A percentile compares a stretch with the other conserved stretches of the same genome.
Conservation (phyloP, 1,140 invertebrate species). For the Ceratitis capitata region DNA sequence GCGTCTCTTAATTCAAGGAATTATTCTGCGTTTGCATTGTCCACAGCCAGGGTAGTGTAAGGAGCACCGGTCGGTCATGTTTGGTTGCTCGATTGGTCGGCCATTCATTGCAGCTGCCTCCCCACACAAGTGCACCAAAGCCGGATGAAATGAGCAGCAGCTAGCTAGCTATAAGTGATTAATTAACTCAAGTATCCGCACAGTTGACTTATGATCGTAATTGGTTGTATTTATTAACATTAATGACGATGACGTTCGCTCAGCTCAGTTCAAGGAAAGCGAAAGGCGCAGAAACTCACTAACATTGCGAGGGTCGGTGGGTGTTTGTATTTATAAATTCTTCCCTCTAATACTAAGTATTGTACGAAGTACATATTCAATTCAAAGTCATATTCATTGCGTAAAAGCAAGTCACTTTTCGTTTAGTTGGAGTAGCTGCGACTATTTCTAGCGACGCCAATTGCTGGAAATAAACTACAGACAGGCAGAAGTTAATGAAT, state of each 20-base stretch:
- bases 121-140: no score
- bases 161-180: background rate
- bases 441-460: background rate
- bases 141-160: no score
- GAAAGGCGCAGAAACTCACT: background rate
- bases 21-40: background rate
- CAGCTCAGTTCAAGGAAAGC: conserved; percentile 21
- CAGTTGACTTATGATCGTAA: conserved; percentile 38
- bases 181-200: conserved; percentile 37
- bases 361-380: background rate
- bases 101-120: background rate
- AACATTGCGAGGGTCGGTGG: background rate
- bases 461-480: background rate
- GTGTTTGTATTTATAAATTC: background rate
- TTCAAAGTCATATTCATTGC: conserved; percentile 11
- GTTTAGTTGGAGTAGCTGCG: background rate
- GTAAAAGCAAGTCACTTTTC: background rate
- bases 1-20: background rate
- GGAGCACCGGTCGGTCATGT: background rate
- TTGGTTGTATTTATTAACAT: conserved; percentile 36
- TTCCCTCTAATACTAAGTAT: background rate
- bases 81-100: background rate
- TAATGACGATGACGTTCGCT: conserved; percentile 33
- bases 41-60: background rate
- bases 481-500: background rate